Base-by-base conservation (phyloP, 2,888 invertebrate genomes). In the Lochmaea crataegi region DNA sequence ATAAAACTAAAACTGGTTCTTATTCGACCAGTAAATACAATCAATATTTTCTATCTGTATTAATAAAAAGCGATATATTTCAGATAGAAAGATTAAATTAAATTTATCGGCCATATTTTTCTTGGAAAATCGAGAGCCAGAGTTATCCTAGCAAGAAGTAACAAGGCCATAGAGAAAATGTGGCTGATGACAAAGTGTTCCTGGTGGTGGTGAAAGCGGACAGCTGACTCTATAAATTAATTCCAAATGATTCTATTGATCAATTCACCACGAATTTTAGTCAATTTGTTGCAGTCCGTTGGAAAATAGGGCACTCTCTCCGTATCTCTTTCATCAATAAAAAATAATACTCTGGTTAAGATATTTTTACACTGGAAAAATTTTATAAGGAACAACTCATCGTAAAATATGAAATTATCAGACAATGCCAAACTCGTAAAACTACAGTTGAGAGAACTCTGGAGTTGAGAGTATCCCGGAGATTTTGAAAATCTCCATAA, bases 281-380 rank as follows among this genome's bases (percentile, higher is more conserved):
- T 81, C 82, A 81, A 82, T 83, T 83, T 83, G 82, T 79, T 76
- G 81, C 80, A 80, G 78, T 72, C 77, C 78, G 75, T 76, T 78
- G 78, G 78, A 78, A 77, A 80, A 78, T 79, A 77, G 79, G 77
- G 10, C 53, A 53, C 77, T 73, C 75, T 75, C 74, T 74, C 73
- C 78, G 77, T 80, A 80, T 81, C 79, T 78, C 80, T 82, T 82
- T 79, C 80, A 81, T 80, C 81, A 80, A 79, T 81, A 80, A 81
- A 76, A 78, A 79, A 82, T 82, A 81, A 65, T 65, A 14, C 42
- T 60, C 22, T 63, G 12, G 7, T 42, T 11, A 2, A 57, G 42
- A 56, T 42, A 66, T 41, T 7, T 16, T 58, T 58, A 67, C 67
- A 67, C 67, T 67, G 32, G 9, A 4, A 67, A 58, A 42, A 11